Evolutionary conservation across 2,888 invertebrate genomes (phyloP), one percentile per base, ranked within the genome.

Genomic region (Escarpia spicata): DNA sequence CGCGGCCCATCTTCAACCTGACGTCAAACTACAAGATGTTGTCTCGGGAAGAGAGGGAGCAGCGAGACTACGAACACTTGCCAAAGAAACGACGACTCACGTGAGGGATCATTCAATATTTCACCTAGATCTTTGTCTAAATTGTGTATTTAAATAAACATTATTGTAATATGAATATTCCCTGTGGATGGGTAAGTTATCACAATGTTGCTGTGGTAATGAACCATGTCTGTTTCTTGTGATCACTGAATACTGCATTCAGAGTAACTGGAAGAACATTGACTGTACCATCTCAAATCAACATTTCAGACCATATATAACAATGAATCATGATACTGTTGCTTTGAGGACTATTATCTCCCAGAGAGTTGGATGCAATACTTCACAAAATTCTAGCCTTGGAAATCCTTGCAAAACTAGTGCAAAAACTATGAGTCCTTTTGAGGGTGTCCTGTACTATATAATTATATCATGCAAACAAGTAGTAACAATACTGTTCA

Each of bases 1-100:
- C 99, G 0, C 97, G 99, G 26, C 99, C 99, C 1, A 99, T 99
- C 94, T 99, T 99, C 97, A 99, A 99, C 97, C 97, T 99, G 93
- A 98, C 98, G 44, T 98, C 98, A 19, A 98, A 99, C 96, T 99
- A 98, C 96, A 98, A 98, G 97, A 94, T 98, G 3, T 97, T 99
- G 97, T 97, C 98, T 9, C 98, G 98, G 96, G 99, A 99, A 97
- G 99, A 99, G 97, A 97, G 99, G 90, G 97, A 99, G 96, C 98
- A 99, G 96, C 97, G 99, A 94, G 99, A 99, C 97, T 97, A 98
- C 95, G 98, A 98, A 94, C 98, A 98, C 97, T 98, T 98, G 97
- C 97, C 93, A 96, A 97, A 96, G 94, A 95, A 95, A 93, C 96
- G 97, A 92, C 96, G 97, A 94, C 94, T 96, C 52, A 96, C 96